Base-by-base conservation (phyloP, 1,140 invertebrate genomes). In the Ceratosolen solmsi region DNA sequence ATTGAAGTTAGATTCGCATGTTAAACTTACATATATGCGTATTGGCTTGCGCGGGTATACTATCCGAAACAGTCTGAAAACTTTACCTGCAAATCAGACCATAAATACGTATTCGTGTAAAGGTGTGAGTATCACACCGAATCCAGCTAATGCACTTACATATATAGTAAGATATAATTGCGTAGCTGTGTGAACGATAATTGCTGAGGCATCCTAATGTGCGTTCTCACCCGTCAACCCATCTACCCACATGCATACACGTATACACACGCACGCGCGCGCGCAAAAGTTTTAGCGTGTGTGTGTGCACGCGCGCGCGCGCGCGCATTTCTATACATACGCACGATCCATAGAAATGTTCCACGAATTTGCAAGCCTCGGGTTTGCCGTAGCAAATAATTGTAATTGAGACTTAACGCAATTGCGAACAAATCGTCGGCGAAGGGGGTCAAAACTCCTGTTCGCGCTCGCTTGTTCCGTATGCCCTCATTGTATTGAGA, bases 161-260 rank as follows among this genome's bases (percentile, higher is more conserved):
- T 74, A 25, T 58, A 74, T 63, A 79, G 79, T 81, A 65, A 54
- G 54, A 54, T 49, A 71, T 79, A 80, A 84, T 82, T 84, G 72
- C 81, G 72, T 80, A 80, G 82, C 63, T 77, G 76, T 81, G 82
- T 84, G 80, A 84, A 72, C 78, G 82, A 65, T 79, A 85, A 84
- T 84, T 75, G 75, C 76, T 46, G 79, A 73, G n/a, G 54, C 65
- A 54, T 71, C 36, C 30, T 25, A n/a, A 58, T 38, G 54, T 65
- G 46, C 63, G 9, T 51, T 17, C 3, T 2, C 38, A 36, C 25
- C 5, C n/a, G 30, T 27, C 11, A 7, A 3, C 11, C 1, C 22
- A 75, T 3, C 9, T 13, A 9, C 33, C 7, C 20, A 25, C 54
- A 0, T 27, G 11, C 27, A n/a, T 22, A 41, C 17, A 17, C 27